Conservation (phyloP, 2,797 vertebrate species). For the Pyrocephalus nanus region DNA sequence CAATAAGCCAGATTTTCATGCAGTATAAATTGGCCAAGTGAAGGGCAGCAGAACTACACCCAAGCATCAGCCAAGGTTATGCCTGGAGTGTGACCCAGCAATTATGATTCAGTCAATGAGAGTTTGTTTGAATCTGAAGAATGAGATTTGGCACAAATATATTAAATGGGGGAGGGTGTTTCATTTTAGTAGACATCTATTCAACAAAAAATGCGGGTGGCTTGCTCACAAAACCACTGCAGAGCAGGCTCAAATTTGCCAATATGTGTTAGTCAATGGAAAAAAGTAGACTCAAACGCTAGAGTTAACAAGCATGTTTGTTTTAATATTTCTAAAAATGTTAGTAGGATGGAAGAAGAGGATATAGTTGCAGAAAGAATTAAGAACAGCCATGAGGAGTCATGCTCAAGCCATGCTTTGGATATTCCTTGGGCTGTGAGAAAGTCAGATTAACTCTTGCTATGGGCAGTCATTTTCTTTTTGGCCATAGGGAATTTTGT, state of each 20-base stretch:
- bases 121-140: slow-evolving; percentile 9
- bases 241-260: background rate
- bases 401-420: background rate
- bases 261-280: background rate
- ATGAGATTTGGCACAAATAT: background rate
- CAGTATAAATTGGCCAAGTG: background rate
- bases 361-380: background rate
- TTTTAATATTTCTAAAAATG: background rate
- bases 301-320: background rate
- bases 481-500: background rate
- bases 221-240: background rate
- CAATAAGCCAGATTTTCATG: background rate
- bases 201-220: background rate
- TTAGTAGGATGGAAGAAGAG: background rate
- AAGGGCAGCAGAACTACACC: background rate
- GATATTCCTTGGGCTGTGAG: background rate
- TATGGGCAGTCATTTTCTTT: background rate
- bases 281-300: background rate
- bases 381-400: background rate
- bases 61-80: background rate
- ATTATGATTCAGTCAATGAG: slow-evolving; percentile 12
- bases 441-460: background rate
- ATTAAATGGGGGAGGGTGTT: background rate
- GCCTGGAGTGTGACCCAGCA: background rate
- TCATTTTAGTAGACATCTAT: background rate